These are phyloP conservation scores for Sylvilagus bachmani DNA, from an alignment of 2,113 vertebrate genomes.

Conservation along the genomic window DNA sequence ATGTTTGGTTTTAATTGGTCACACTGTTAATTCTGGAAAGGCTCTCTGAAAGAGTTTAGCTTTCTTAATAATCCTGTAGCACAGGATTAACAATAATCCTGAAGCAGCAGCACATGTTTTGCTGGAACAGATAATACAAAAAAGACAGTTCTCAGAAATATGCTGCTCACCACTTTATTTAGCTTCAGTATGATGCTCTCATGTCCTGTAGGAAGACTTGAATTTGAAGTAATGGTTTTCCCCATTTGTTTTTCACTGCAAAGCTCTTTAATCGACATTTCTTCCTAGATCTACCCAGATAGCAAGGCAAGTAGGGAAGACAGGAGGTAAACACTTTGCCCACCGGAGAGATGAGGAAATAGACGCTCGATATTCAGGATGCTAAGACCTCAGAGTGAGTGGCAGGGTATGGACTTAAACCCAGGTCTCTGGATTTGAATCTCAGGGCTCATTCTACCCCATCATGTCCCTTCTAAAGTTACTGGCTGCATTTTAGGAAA, in stretches of 20 bases:
- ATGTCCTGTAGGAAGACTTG: neutral
- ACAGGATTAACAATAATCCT: neutral
- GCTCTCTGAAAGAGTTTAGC: neutral
- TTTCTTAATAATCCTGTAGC: neutral
- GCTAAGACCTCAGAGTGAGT: neutral
- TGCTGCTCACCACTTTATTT: neutral
- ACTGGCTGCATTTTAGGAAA: neutral
- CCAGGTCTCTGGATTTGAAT: neutral
- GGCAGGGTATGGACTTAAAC: neutral
- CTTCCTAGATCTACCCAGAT: neutral
- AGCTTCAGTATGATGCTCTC: neutral
- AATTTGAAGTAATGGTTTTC: neutral
- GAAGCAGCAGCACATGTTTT: neutral
- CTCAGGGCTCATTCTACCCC: neutral
- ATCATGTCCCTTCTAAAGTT: neutral
- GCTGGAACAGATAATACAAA: neutral
- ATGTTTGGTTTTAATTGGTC: neutral
- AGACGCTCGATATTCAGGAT: neutral
- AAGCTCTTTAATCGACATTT: neutral
- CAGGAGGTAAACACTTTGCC: neutral
- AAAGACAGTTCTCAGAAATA: neutral
- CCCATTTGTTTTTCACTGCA: neutral
- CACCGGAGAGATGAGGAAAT: neutral
- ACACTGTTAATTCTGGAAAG: neutral
- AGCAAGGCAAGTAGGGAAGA: neutral